Base-by-base conservation (phyloP, 1,140 invertebrate genomes). In the Thaumatotibia leucotreta region DNA sequence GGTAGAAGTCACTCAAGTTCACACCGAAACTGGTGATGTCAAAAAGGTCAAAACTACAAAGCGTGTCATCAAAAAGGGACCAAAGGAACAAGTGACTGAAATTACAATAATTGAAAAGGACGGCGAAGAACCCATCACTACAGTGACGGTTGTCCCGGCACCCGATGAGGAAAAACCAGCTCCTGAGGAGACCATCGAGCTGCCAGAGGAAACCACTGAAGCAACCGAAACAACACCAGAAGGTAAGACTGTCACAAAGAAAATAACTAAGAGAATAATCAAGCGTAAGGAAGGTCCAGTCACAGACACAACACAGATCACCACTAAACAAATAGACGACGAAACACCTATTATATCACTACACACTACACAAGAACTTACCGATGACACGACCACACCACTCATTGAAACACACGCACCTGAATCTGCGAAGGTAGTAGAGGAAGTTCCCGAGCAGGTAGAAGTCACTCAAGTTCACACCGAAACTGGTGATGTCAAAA, bases 21-120 rank as follows among this genome's bases (percentile, higher is more conserved):
- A 76, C n/a, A 65, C 65, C 58, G 63, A 87, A 79, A 72, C 83
- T 54, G 79, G 83, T 29, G 68, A 83, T 67, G 35, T 76, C 14
- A 85, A 86, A 64, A 89, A 87, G 65, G 78, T 85, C 45, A 77
- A 82, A 58, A 90, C 85, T 49, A 91, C 87, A 11, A 92, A 89
- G 52, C 79, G 79, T n/a, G 84, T 84, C 29, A 77, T 91, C 9
- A 87, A 84, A 58, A 86, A 85, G 24, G 77, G 79, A 50, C 75
- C 77, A 6, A 79, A 81, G 54, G 77, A 86, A 66, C 78, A 91
- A 68, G 65, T 80, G 1, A 85, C 85, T 23, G 89, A 89, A 77
- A 89, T 89, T 32, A 79, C 84, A 20, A 85, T 83, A 58, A 79
- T 86, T 10, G 66, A 88, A 54, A 82, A 82, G 66, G 88, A 39